Conservation (phyloP, 2,113 vertebrate species). For the Phoxinus phoxinus region DNA sequence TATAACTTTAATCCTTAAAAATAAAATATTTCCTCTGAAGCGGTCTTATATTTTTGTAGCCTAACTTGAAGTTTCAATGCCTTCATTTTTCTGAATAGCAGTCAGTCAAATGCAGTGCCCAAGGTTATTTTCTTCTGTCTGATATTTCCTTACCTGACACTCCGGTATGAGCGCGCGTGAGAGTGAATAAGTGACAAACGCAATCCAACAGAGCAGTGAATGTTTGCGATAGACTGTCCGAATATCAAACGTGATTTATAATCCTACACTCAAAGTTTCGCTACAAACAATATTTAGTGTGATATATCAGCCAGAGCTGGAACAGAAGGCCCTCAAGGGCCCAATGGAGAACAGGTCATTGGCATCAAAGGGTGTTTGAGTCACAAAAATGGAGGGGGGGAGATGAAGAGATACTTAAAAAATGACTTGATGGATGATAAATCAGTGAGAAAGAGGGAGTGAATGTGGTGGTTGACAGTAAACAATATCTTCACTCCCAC, state of each 20-base stretch:
- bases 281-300: conserved; percentile 51
- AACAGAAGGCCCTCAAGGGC: conserved; percentile 16
- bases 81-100: conserved; percentile 1
- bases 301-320: conserved; percentile 1
- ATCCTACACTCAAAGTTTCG: conserved; percentile 23
- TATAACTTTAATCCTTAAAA: neutral
- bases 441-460: neutral
- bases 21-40: conserved; percentile 6
- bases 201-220: neutral
- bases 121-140: conserved; percentile 8
- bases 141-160: conserved; percentile 35
- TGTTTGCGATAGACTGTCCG: neutral
- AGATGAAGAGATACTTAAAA: conserved; percentile 36
- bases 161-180: conserved; percentile 1
- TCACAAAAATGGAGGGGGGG: conserved; percentile 2
- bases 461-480: conserved; percentile 16
- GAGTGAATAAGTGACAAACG: conserved; percentile 3
- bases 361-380: conserved; percentile 26
- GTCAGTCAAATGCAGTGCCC: conserved; percentile 32
- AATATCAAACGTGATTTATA: conserved; percentile 35
- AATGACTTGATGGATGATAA: conserved; percentile 30
- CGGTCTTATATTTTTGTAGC: neutral
- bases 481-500: conserved; percentile 31
- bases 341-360: conserved; percentile 18
- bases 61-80: conserved; percentile 22